A percentile compares a stretch with the other conserved stretches of the same genome.
Conservation (phyloP, 2,888 invertebrate genomes). For the Nomada lathburiana region DNA sequence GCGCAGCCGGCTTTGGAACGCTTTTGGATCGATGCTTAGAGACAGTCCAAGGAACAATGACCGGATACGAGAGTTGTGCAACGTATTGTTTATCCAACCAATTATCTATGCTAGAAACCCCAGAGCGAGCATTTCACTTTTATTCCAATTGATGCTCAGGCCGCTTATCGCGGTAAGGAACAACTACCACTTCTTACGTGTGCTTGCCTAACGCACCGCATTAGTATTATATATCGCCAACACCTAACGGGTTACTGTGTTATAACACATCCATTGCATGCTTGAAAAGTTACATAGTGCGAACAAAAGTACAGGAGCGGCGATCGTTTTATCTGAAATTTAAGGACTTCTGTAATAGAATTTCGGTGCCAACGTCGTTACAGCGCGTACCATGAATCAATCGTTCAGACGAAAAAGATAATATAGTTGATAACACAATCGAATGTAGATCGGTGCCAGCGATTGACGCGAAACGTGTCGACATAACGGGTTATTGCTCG, state of each 20-base stretch:
- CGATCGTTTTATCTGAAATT: neutral
- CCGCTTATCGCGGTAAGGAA: conserved; percentile 16
- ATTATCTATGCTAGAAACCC: conserved; percentile 76
- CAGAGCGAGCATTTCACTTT: conserved; percentile 78
- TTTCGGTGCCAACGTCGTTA: neutral
- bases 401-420: neutral
- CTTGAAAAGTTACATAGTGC: neutral
- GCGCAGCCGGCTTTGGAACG: neutral
- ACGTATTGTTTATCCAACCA: conserved; percentile 77
- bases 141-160: conserved; percentile 64
- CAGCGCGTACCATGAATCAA: neutral
- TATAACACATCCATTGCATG: neutral
- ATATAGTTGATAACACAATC: neutral
- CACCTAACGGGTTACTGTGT: neutral
- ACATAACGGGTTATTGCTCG: no score
- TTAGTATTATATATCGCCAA: neutral
- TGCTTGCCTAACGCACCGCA: neutral
- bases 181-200: conserved; percentile 58
- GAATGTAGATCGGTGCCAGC: neutral
- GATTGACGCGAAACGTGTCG: neutral
- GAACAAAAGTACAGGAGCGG: no score
- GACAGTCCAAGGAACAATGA: conserved; percentile 73
- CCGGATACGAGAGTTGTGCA: conserved; percentile 77
- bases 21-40: conserved; percentile 8
- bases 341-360: neutral